Evolutionary conservation across 30 jellyfish, hydroid and myxozoan species (phyloP).

Genomic region (Rhopilema esculentum): DNA sequence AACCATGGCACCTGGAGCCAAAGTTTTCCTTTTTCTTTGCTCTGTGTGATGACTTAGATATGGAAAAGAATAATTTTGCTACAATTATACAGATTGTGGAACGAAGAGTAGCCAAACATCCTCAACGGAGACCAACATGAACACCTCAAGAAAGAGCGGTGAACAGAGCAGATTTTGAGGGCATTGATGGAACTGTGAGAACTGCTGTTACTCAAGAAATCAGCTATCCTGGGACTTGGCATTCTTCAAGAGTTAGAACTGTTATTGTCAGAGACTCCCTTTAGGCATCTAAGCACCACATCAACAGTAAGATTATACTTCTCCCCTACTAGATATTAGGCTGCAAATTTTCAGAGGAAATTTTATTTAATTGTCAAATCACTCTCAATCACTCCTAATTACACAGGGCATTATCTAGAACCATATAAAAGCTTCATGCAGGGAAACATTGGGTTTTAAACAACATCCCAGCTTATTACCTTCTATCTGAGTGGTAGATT

Average conservation of each 20-base stretch:
- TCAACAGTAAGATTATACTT: neutral
- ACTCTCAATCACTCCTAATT: neutral
- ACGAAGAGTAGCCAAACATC: neutral
- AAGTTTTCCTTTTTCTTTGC: neutral
- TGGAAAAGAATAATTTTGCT: neutral
- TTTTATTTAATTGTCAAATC: no score
- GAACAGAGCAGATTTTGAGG: neutral
- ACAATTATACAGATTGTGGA: conserved; percentile 2
- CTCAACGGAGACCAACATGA: neutral
- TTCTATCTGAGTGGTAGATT: no score
- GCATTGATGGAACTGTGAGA: conserved; percentile 1
- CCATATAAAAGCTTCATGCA: neutral
- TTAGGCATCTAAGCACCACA: neutral
- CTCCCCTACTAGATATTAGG: no score
- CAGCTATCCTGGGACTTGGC: neutral
- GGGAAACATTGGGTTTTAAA: no score
- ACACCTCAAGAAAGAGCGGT: neutral
- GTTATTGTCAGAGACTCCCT: conserved; percentile 5
- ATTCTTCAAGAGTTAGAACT: conserved; percentile 2
- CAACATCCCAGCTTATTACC: no score
- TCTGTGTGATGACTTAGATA: neutral
- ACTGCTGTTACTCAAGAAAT: conserved; percentile 1
- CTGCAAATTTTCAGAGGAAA: no score
- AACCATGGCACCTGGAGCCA: neutral
- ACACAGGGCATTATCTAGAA: neutral